A percentile compares a stretch with the other conserved stretches of the same genome.
phyloP scores from a whole-genome alignment of 2,113 vertebrate genomes.

The Datnioides undecimradiatus region DNA sequence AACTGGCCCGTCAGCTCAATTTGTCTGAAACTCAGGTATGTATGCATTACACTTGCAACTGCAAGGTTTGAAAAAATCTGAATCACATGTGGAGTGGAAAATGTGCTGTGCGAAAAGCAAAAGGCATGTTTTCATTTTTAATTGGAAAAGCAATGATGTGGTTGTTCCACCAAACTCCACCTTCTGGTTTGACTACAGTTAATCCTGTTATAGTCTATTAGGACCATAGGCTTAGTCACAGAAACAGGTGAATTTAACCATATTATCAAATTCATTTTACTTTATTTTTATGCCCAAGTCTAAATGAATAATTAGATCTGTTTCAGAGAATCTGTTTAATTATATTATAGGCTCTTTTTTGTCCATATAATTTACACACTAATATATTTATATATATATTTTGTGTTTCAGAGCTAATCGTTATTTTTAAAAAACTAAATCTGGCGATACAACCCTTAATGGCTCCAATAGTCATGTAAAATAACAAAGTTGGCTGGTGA shows the following conservation, averaged over 20 bases:
- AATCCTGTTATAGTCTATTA: not conserved
- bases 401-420: not conserved
- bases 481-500: no score
- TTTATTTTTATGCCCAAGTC: not conserved
- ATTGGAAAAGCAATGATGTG: not conserved
- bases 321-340: not conserved
- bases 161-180: no score
- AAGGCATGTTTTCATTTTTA: not conserved
- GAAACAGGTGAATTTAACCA: not conserved
- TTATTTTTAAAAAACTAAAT: not conserved
- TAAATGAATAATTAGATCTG: not conserved
- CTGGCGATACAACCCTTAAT: not conserved
- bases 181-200: no score
- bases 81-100: not conserved
- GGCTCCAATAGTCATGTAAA: not conserved
- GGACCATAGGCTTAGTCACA: not conserved
- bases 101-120: not conserved
- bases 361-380: not conserved
- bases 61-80: not conserved
- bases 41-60: not conserved
- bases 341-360: not conserved
- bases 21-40: slow-evolving; percentile 98
- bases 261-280: not conserved
- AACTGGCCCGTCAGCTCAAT: slow-evolving; percentile 96
- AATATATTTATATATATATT: no score